These are phyloP conservation scores for Erebia palarica DNA, from an alignment of 2,888 invertebrate species.

Conservation along the genomic window DNA sequence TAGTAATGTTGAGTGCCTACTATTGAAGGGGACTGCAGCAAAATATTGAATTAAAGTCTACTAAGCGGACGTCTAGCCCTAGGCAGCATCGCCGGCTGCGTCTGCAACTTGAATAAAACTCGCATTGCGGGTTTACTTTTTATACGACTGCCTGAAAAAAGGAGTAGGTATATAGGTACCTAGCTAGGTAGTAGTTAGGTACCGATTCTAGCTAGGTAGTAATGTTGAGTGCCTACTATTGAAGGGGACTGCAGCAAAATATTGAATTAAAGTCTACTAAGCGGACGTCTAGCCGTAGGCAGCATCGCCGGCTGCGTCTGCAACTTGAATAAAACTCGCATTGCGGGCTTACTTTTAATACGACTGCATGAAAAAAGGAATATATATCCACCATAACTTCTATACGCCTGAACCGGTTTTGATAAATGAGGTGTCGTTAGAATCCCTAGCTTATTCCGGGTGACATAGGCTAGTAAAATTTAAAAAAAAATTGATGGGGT, in stretches of 20 bases:
- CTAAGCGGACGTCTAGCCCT: constrained; percentile 2
- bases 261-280: constrained; percentile 3
- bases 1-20: too few relatives aligned
- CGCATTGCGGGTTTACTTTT: not conserved
- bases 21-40: not conserved
- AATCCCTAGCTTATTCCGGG: too few relatives aligned
- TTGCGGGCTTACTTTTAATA: not conserved
- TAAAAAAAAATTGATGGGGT: too few relatives aligned
- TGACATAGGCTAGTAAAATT: too few relatives aligned
- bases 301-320: not conserved
- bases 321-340: constrained; percentile 5
- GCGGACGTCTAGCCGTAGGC: constrained; percentile 4
- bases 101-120: constrained; percentile 3
- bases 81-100: not conserved
- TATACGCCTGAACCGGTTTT: too few relatives aligned
- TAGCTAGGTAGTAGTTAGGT: too few relatives aligned
- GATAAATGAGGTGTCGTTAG: too few relatives aligned
- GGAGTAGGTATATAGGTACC: not conserved
- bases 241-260: not conserved
- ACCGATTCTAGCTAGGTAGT: too few relatives aligned
- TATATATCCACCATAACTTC: too few relatives aligned
- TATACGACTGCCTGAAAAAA: too few relatives aligned
- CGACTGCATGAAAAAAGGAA: too few relatives aligned
- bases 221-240: not conserved
- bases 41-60: constrained; percentile 3